A percentile compares a stretch with the other conserved stretches of the same genome.
These are phyloP conservation scores for Serinus canaria DNA, from an alignment of 2,113 vertebrate species.

Conservation along the genomic window DNA sequence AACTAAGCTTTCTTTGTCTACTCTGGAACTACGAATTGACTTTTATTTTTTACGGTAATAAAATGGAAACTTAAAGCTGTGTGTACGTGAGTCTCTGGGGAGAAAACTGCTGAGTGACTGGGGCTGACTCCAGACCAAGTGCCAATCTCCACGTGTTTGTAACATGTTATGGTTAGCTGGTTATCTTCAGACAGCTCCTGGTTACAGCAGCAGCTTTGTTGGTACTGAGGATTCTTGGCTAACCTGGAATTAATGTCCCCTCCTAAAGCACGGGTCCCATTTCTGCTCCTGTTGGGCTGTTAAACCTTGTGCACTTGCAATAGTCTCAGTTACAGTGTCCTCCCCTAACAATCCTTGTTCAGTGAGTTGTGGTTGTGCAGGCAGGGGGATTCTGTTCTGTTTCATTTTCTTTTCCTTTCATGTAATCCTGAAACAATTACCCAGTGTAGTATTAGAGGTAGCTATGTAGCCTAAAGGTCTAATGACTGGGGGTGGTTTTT, in stretches of 20 bases:
- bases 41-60: slow-evolving; percentile 52
- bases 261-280: not conserved
- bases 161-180: not conserved
- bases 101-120: not conserved
- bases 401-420: not conserved
- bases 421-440: not conserved
- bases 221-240: not conserved
- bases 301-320: not conserved
- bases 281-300: not conserved
- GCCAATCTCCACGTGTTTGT: not conserved
- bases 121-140: slow-evolving; percentile 12
- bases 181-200: not conserved
- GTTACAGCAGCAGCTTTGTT: not conserved
- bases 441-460: not conserved
- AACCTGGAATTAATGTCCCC: not conserved
- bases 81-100: slow-evolving; percentile 27
- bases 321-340: not conserved
- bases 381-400: not conserved
- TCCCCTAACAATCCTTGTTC: not conserved
- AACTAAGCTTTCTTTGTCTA: slow-evolving; percentile 54
- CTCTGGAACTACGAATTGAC: slow-evolving; percentile 31
- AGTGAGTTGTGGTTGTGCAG: not conserved
- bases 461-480: not conserved
- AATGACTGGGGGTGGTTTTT: not conserved
- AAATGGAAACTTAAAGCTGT: slow-evolving; percentile 13